phyloP scores from a whole-genome alignment of 1,140 invertebrate genomes.

The Drosophila leontia region DNA sequence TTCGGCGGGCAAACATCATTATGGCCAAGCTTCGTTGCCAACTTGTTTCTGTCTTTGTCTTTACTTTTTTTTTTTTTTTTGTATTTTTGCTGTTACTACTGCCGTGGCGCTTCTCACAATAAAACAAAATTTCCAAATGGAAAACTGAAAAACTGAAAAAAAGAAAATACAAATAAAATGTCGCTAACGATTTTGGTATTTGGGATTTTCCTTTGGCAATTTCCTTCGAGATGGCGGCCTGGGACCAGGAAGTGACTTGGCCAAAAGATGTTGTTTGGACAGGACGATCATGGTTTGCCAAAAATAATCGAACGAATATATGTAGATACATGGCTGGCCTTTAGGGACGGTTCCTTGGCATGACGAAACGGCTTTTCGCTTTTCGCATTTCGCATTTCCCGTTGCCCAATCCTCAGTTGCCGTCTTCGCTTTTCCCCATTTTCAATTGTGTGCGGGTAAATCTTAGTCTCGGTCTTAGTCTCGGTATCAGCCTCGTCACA shows the following conservation, averaged over 20 bases:
- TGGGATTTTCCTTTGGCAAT: constrained; percentile 67
- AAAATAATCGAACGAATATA: constrained; percentile 9
- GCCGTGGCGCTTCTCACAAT: constrained; percentile 62
- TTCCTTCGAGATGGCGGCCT: constrained; percentile 61
- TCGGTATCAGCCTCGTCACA: constrained; percentile 25
- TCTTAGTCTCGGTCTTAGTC: constrained; percentile 9
- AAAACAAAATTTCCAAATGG: constrained; percentile 64
- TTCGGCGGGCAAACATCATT: constrained; percentile 61
- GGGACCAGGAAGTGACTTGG: constrained; percentile 71
- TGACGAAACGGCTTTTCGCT: constrained; percentile 31
- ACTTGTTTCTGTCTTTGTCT: constrained; percentile 58
- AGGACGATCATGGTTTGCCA: constrained; percentile 17
- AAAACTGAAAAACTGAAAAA: constrained; percentile 42
- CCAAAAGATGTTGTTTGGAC: constrained; percentile 18
- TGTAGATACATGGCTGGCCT: constrained; percentile 6
- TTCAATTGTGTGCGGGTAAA: constrained; percentile 33
- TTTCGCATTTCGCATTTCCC: constrained; percentile 37
- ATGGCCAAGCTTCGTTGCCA: constrained; percentile 67
- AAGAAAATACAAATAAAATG: constrained; percentile 64
- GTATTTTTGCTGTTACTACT: constrained; percentile 1
- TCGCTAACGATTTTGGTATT: constrained; percentile 79
- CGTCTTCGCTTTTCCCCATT: constrained; percentile 16
- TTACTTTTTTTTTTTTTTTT: constrained; percentile 17
- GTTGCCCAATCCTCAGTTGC: constrained; percentile 44
- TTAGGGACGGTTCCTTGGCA: constrained; percentile 27